These are phyloP conservation scores for Heliornis fulica DNA, from an alignment of 2,113 vertebrate species.

Conservation along the genomic window DNA sequence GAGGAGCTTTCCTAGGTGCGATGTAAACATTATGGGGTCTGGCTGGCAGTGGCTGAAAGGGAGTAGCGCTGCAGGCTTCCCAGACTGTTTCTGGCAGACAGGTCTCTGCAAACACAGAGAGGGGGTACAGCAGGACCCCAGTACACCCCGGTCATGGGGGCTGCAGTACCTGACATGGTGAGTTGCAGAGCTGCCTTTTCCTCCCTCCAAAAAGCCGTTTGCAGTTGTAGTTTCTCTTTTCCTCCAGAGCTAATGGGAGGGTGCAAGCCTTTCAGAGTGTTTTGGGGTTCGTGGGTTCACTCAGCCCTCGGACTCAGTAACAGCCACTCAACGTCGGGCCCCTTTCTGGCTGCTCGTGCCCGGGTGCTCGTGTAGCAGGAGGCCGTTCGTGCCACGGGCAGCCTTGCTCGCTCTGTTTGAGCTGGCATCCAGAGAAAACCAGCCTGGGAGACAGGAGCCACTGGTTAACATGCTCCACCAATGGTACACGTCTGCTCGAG, in stretches of 20 bases:
- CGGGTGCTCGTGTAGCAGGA: neutral
- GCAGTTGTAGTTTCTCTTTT: neutral
- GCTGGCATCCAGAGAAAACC: neutral
- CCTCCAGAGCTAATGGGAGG: neutral
- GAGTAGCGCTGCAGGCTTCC: fast-evolving
- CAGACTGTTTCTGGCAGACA: neutral
- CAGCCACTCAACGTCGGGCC: neutral
- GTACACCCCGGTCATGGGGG: no score
- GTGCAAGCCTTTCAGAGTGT: neutral
- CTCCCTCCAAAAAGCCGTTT: neutral
- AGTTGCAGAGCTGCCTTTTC: neutral
- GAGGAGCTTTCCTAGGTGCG: neutral
- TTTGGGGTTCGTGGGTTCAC: neutral
- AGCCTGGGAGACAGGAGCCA: neutral
- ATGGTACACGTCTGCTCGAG: fast-evolving
- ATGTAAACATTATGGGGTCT: neutral
- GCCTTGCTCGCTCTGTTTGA: neutral
- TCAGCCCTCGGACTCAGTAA: neutral
- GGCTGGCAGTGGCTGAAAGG: neutral
- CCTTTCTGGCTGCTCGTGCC: neutral
- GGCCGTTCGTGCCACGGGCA: fast-evolving
- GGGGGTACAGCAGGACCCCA: no score
- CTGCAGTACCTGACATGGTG: fast-evolving
- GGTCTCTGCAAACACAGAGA: neutral
- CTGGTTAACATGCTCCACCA: neutral